These are phyloP conservation scores for Aratinga solstitialis DNA, from an alignment of 2,797 vertebrate genomes.

Conservation along the genomic window DNA sequence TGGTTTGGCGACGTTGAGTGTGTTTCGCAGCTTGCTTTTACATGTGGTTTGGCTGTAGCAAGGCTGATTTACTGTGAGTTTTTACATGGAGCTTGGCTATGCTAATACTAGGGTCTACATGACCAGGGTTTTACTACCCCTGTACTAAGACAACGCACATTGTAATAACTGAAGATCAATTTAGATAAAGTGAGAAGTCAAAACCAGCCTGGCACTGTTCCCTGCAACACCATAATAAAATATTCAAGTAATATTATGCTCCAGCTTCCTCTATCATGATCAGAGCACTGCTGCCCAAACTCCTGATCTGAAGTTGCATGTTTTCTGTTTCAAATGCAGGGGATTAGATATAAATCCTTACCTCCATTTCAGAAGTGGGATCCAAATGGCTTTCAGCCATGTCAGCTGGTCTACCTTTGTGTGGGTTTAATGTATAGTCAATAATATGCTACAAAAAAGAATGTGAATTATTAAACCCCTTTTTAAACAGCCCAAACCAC, in stretches of 20 bases:
- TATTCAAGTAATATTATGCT: neutral
- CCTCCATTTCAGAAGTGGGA: neutral
- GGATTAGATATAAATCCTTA: neutral
- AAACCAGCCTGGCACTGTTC: neutral
- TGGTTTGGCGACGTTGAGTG: slow-evolving; percentile 30
- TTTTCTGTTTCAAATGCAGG: neutral
- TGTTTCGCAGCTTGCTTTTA: slow-evolving; percentile 62
- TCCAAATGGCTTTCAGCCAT: slow-evolving; percentile 6
- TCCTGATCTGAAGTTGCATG: neutral
- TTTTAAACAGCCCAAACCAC: neutral
- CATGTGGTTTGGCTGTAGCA: slow-evolving; percentile 57
- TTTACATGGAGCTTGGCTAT: neutral
- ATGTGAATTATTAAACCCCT: neutral
- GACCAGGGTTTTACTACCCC: neutral
- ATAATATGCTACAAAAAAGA: neutral
- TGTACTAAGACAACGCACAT: neutral
- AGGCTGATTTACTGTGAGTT: slow-evolving; percentile 5
- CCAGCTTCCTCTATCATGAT: neutral
- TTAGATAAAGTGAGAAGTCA: neutral
- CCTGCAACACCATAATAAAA: neutral
- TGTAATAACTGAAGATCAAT: neutral
- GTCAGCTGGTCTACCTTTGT: slow-evolving; percentile 10
- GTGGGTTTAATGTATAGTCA: neutral
- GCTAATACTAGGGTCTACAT: neutral
- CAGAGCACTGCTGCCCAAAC: neutral